Conservation (phyloP, 2,113 vertebrate genomes). For the Morphnarchus princeps region DNA sequence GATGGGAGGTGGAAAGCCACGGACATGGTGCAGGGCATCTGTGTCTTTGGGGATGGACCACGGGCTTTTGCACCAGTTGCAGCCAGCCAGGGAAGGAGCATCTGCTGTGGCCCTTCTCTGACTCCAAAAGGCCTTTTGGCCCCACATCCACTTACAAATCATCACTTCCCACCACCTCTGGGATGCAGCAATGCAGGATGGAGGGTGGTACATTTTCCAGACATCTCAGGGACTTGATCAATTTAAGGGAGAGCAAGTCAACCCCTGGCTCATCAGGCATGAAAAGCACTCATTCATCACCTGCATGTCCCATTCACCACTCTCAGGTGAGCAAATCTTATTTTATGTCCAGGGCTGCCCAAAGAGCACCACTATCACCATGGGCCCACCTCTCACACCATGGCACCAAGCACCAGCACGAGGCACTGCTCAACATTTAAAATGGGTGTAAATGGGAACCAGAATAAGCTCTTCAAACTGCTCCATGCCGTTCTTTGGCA, state of each 20-base stretch:
- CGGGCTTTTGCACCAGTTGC: background rate
- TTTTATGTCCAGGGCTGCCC: background rate
- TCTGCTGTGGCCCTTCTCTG: background rate
- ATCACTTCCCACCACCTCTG: background rate
- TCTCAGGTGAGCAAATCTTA: background rate
- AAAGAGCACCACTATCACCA: background rate
- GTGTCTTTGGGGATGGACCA: background rate
- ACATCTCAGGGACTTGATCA: background rate
- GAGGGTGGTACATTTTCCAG: background rate
- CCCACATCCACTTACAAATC: background rate
- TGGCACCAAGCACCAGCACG: background rate
- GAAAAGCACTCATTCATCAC: background rate
- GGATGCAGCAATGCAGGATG: background rate
- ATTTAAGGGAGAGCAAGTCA: background rate
- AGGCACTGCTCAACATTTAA: background rate
- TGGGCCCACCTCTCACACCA: rapidly evolving
- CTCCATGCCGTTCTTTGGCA: background rate
- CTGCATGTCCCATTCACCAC: background rate
- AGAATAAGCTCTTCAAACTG: background rate
- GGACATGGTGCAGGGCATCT: rapidly evolving
- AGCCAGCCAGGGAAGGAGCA: background rate
- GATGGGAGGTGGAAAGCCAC: background rate
- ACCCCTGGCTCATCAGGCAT: background rate
- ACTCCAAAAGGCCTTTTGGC: background rate
- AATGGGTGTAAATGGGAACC: background rate